phyloP scores from a whole-genome alignment of 2,888 invertebrate genomes.

The Eupithecia dodoneata region DNA sequence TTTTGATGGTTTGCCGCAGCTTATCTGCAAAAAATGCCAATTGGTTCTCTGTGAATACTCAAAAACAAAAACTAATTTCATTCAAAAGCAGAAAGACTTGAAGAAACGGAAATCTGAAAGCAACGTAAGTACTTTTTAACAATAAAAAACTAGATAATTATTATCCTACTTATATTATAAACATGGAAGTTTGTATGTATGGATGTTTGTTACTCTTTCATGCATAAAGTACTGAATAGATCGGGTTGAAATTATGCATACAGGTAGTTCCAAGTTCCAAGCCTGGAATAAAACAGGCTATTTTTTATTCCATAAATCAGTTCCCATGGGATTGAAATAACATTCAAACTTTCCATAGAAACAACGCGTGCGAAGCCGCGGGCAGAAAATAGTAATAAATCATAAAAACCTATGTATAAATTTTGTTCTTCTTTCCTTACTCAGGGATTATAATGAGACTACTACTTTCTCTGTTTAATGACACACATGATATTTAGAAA shows the following conservation, averaged over 20 bases:
- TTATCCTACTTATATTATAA: too few relatives aligned
- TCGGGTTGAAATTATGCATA: too few relatives aligned
- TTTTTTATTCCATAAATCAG: too few relatives aligned
- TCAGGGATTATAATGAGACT: not conserved
- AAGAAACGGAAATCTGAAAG: conserved; percentile 45
- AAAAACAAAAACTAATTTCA: conserved; percentile 57
- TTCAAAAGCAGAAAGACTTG: conserved; percentile 65
- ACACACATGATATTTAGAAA: not conserved
- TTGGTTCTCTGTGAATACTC: conserved; percentile 57
- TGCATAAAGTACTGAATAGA: too few relatives aligned
- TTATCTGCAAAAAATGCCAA: conserved; percentile 73
- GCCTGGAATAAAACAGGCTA: too few relatives aligned
- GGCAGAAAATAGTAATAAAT: not conserved
- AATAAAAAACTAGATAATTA: not conserved
- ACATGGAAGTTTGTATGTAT: too few relatives aligned
- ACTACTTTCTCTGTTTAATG: not conserved
- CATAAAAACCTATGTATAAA: not conserved
- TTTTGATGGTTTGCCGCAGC: conserved; percentile 76
- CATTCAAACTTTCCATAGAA: too few relatives aligned
- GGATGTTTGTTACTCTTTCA: too few relatives aligned
- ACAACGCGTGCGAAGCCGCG: too few relatives aligned
- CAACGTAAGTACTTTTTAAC: conserved; percentile 51
- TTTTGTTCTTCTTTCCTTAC: not conserved
- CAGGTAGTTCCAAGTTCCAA: too few relatives aligned
- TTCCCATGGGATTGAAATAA: too few relatives aligned